Evolutionary conservation across 2,797 vertebrate genomes (phyloP), one percentile per base, ranked within the genome.

Genomic region (Morus bassanus): DNA sequence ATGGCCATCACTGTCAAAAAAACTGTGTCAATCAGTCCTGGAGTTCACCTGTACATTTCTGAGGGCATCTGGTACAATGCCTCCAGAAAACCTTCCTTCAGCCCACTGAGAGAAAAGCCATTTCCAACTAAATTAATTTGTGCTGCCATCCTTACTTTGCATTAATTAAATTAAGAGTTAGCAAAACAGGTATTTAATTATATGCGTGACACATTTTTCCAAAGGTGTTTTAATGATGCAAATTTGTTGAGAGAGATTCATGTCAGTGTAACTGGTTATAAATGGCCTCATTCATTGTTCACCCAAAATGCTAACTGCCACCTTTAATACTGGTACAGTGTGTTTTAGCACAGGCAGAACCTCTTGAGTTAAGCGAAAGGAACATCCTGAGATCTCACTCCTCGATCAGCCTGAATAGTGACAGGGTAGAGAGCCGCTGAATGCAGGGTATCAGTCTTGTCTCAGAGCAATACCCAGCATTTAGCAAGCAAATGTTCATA

Each of bases 101-200:
- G 51, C 70, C 79, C 76, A 79, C 85, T 51, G 94, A 96, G 69
- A 92, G 54, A 92, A 96, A 91, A 92, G 73, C 76, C 87, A 91
- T 76, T 96, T 96, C 89, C 93, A 89, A 48, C 87, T 86, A 80
- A 96, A 96, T 94, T 96, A 96, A 96, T 96, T 83, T 69, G 61
- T 56, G 76, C 82, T 96, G 82, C 91, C 95, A 92, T 57, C 85
- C 89, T 91, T 89, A 41, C 87, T 94, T 86, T 73, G 59, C 83
- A 92, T 92, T 96, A 96, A 96, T 95, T 96, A 94, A 93, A 95
- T 92, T 88, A 96, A 91, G 89, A 96, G 91, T 94, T 96, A 92
- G 96, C 69, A 93, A 95, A 94, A 91, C 93, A 96, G 94, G 93
- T 97, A 96, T 96, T 96, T 96, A 96, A 97, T 96, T 93, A 92